Evolutionary conservation across 2,797 vertebrate species (phyloP), one percentile per base, ranked within the genome.

Genomic region (Labroides dimidiatus): DNA sequence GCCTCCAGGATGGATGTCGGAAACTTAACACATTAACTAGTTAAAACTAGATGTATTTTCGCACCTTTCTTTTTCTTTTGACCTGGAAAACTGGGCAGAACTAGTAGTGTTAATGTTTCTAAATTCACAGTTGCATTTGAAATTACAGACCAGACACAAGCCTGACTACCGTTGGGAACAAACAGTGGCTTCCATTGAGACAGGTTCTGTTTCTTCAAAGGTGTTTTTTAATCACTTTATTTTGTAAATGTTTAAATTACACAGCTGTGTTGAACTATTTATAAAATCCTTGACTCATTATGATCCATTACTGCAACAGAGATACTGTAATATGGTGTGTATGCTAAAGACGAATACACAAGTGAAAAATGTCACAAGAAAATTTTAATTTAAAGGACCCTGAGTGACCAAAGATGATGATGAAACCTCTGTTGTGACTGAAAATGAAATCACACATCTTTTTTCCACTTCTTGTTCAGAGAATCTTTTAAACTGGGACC

Each of bases 401-500:
- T 59, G 30, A 58, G 30, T 54, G 33, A 57, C 49, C 21, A 56
- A 66, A 47, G 12, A 3, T 54, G 37, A 56, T 15, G n/a, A 52
- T 11, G 39, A 48, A 48, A 37, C 44, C 24, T 57, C n/a, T 51
- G 19, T 23, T 37, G 12, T 50, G 59, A 49, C 27, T 24, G 10
- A 67, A 71, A 51, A 5, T 4, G 16, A 57, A n/a, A 50, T 75
- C 52, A 21, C 50, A 53, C n/a, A 74, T 66, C 23, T 41, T 61
- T 16, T n/a, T 62, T 44, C 17, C 3, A 62, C 19, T 59, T 64
- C 17, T 33, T 57, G 15, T 59, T 16, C 13, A 19, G 23, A 5
- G n/a, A 45, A 9, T 49, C 1, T 19, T 69, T 84, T 84, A 95
- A 61, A 95, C 84, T 11, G 88, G 89, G 52, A 95, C 85, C 20